These are phyloP conservation scores for Ondatra zibethicus DNA, from an alignment of 2,113 vertebrate genomes.

Conservation along the genomic window DNA sequence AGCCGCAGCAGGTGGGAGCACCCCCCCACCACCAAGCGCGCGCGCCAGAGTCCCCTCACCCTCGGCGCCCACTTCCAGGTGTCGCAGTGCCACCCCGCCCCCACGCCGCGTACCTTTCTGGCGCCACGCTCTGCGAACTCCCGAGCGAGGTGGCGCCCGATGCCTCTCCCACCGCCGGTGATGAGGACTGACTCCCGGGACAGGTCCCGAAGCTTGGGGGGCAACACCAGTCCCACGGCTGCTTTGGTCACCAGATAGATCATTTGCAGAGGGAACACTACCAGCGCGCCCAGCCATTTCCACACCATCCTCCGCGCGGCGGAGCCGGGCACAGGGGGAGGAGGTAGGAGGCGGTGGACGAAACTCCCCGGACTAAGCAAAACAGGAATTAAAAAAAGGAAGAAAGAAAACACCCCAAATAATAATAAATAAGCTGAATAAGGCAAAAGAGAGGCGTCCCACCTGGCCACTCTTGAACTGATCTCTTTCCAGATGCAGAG, in stretches of 20 bases:
- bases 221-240: slow-evolving; percentile 87
- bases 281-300: slow-evolving; percentile 89
- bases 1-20: slow-evolving; percentile 72
- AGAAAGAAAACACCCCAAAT: neutral
- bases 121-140: slow-evolving; percentile 94
- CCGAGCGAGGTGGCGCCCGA: slow-evolving; percentile 95
- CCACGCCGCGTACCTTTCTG: slow-evolving; percentile 90
- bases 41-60: neutral
- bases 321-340: slow-evolving; percentile 54
- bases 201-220: slow-evolving; percentile 91
- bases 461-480: slow-evolving; percentile 70
- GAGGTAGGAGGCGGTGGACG: slow-evolving; percentile 24
- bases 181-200: slow-evolving; percentile 93
- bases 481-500: slow-evolving; percentile 69
- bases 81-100: slow-evolving; percentile 3
- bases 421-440: slow-evolving; percentile 50
- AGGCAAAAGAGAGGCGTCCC: slow-evolving; percentile 74
- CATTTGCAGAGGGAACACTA: slow-evolving; percentile 93
- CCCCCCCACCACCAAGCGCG: neutral
- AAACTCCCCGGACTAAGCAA: slow-evolving; percentile 72
- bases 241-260: slow-evolving; percentile 88
- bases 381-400: slow-evolving; percentile 68
- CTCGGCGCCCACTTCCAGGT: neutral
- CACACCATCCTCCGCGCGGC: slow-evolving; percentile 89
- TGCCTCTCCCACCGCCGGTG: slow-evolving; percentile 97